These are phyloP conservation scores for Tetrax tetrax DNA, from an alignment of 2,113 vertebrate species.

Conservation along the genomic window DNA sequence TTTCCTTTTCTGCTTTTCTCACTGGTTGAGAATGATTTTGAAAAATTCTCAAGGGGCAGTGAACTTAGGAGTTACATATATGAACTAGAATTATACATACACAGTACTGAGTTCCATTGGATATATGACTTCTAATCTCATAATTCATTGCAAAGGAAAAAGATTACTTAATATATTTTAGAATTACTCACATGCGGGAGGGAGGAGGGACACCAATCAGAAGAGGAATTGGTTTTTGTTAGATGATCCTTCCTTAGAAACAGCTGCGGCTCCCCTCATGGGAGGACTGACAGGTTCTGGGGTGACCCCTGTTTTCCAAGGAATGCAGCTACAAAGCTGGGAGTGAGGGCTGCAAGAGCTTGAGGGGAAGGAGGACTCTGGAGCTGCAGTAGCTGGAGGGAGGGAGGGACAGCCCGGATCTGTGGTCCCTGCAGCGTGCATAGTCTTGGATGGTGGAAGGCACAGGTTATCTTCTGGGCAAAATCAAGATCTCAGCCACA, in stretches of 20 bases:
- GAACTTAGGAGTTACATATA: neutral
- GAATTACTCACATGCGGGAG: neutral
- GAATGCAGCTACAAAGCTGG: neutral
- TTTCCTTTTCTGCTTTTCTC: neutral
- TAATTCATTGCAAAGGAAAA: neutral
- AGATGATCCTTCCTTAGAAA: neutral
- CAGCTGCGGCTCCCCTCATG: too few species aligned
- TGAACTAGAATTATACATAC: too few species aligned
- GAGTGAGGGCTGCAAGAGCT: neutral
- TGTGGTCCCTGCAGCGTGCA: fast-evolving
- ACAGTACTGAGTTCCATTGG: neutral
- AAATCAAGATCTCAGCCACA: neutral
- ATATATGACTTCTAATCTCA: neutral
- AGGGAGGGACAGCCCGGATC: neutral
- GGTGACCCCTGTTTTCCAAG: neutral
- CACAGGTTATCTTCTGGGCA: too few species aligned
- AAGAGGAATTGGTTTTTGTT: neutral
- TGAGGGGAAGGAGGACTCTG: neutral
- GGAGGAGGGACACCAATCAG: too few species aligned
- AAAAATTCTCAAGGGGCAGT: neutral
- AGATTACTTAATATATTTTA: neutral
- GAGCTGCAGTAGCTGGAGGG: neutral
- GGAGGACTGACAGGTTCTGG: neutral
- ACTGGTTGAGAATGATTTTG: neutral
- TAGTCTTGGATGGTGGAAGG: neutral